A percentile compares a stretch with the other conserved stretches of the same genome.
Evolutionary conservation across 1,140 invertebrate genomes (phyloP).

Genomic region (Trichoplusia ni): DNA sequence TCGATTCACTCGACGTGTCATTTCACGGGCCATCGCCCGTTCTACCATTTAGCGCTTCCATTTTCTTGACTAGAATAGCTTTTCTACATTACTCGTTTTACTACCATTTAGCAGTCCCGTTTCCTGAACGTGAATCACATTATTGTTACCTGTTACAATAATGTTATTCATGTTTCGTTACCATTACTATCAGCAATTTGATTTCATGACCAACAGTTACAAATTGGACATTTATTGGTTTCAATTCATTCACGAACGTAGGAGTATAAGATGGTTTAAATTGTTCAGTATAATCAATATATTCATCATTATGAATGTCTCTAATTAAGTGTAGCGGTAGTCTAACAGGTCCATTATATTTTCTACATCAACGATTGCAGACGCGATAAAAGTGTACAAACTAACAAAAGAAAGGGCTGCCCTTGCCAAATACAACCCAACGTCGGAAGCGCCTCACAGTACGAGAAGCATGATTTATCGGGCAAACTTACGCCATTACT

Average conservation of each 20-base stretch:
- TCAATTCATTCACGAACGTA: neutral
- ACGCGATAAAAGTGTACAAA: conserved; percentile 65
- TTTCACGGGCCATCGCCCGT: conserved; percentile 68
- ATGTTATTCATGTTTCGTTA: neutral
- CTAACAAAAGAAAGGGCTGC: conserved; percentile 57
- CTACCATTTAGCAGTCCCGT: neutral
- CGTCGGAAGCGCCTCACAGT: conserved; percentile 62
- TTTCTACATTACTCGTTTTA: conserved; percentile 46
- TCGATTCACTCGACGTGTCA: conserved; percentile 61
- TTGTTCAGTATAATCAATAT: too few relatives aligned
- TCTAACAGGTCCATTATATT: conserved; percentile 16
- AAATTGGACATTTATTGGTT: neutral
- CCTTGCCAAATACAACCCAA: conserved; percentile 66
- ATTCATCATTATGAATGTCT: too few relatives aligned
- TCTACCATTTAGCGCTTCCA: conserved; percentile 70
- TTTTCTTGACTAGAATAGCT: conserved; percentile 58
- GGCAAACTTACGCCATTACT: conserved; percentile 77
- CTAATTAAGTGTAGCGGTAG: too few relatives aligned
- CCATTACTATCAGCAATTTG: neutral
- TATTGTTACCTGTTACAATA: too few relatives aligned
- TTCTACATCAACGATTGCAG: conserved; percentile 53
- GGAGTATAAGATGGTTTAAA: neutral
- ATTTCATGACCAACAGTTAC: conserved; percentile 1
- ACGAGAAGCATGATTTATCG: conserved; percentile 76
- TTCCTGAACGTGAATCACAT: neutral